Conservation (phyloP, 2,888 invertebrate genomes). For the Pyrochroa serraticornis region DNA sequence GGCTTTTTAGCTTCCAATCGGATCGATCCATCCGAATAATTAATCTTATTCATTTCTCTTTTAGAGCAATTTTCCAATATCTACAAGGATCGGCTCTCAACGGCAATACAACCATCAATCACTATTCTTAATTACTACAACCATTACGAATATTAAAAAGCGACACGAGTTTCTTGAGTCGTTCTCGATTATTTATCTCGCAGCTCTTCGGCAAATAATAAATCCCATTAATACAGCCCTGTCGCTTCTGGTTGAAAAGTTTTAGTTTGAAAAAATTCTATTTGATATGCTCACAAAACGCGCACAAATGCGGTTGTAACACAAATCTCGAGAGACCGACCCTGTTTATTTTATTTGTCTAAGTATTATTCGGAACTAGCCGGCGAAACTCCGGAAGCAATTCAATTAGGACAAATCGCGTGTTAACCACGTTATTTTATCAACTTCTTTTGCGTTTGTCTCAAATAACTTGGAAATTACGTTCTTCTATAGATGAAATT, state of each 20-base stretch:
- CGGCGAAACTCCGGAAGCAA: slow-evolving; percentile 1
- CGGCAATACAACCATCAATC: slow-evolving; percentile 41
- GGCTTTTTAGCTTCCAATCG: slow-evolving; percentile 21
- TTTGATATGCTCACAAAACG: slow-evolving; percentile 7
- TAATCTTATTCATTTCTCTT: slow-evolving; percentile 42
- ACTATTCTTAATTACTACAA: slow-evolving; percentile 36
- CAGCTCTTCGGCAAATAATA: slow-evolving; percentile 6
- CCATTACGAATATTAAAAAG: slow-evolving; percentile 27
- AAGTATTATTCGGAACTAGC: slow-evolving; percentile 10
- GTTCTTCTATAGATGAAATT: too few relatives aligned
- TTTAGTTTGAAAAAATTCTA: slow-evolving; percentile 11
- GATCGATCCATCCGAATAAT: slow-evolving; percentile 33
- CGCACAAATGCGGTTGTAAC: slow-evolving; percentile 8
- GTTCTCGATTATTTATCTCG: slow-evolving; percentile 19
- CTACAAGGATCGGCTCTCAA: slow-evolving; percentile 41
- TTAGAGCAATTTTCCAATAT: slow-evolving; percentile 39
- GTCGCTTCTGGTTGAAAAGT: slow-evolving; percentile 2
- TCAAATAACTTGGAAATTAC: too few relatives aligned
- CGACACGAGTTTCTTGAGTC: slow-evolving; percentile 5
- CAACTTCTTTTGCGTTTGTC: too few relatives aligned
- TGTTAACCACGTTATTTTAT: too few relatives aligned
- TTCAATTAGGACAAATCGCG: too few relatives aligned
- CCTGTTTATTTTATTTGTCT: slow-evolving; percentile 21
- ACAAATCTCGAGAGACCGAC: slow-evolving; percentile 3
- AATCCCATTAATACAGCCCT: slow-evolving; percentile 13